Conservation (phyloP, 2,113 vertebrate species). For the Hyla sarda region DNA sequence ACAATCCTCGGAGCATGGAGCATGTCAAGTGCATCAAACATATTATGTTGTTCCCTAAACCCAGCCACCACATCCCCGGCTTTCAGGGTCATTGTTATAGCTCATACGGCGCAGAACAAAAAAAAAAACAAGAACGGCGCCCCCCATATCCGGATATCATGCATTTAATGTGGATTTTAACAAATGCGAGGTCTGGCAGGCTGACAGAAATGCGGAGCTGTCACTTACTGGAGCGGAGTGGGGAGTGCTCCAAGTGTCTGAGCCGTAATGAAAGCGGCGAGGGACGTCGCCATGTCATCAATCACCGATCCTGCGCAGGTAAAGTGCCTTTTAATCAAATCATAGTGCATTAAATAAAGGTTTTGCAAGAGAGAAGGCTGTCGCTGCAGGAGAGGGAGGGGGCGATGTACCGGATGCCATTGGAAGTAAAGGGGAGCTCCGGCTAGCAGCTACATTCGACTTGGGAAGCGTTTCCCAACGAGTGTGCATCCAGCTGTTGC, state of each 20-base stretch:
- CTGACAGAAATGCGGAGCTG: neutral
- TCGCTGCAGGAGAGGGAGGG: neutral
- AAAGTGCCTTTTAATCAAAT: conserved; percentile 46
- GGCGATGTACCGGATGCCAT: too few relatives aligned
- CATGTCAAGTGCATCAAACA: neutral
- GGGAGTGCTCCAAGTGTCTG: neutral
- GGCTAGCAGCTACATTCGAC: too few relatives aligned
- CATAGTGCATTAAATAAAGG: conserved; percentile 19
- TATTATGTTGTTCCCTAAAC: neutral
- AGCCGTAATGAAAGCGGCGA: neutral
- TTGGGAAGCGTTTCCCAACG: too few relatives aligned
- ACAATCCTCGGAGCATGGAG: neutral
- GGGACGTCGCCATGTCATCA: conserved; percentile 23
- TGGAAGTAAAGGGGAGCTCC: conserved; percentile 1
- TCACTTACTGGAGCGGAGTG: neutral
- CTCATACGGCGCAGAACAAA: neutral
- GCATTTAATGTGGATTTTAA: neutral
- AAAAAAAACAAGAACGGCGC: neutral
- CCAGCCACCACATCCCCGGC: neutral
- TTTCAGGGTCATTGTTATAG: neutral
- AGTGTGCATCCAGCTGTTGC: too few relatives aligned
- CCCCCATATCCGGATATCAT: neutral
- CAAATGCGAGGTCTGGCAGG: conserved; percentile 29
- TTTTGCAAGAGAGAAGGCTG: neutral
- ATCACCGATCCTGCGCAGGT: conserved; percentile 14